Evolutionary conservation across 2,888 invertebrate species (phyloP), one percentile per base, ranked within the genome.

Genomic region (Tryphoninae sp.): DNA sequence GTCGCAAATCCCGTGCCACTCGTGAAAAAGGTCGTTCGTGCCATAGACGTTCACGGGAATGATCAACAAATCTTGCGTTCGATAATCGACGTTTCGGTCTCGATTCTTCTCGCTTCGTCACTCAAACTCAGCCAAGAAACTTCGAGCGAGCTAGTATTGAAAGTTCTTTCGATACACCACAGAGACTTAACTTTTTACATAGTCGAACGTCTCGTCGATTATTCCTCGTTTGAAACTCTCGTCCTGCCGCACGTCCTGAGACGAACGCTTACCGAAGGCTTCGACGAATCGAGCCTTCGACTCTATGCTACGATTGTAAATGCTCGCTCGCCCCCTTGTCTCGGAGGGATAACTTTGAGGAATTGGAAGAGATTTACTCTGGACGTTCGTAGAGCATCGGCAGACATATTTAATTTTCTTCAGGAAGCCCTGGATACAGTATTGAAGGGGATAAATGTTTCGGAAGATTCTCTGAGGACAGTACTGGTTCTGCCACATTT

Each of bases 71-170:
- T 89, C 6, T 68, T 90, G 9, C 69, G 78, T 68, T 87, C 88
- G 53, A 77, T 87, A 40, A 83, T 88, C 26, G 87, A 88, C 67
- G 73, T 88, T 69, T 85, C 87, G 3, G 83, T 89, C 19, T 83
- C 88, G 7, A 87, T 90, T 68, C 86, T 92, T 49, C 85, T 92
- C 16, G 91, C 96, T 0, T 92, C 93, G 8, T 94, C 94, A 85
- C 92, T 96, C 0, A 94, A 94, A 69, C 91, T 97, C 11, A 94
- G 95, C 2, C 97, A 97, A 91, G 95, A 97, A 89, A 94, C 95
- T 88, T 94, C 96, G 0, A 95, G 95, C 49, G 93, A 94, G n/a
- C 92, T 97, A 72, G 93, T 95, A 0, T 93, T 94, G 86, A 95
- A 95, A 83, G 92, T 95, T 26, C 89, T 96, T 42, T 93, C 93